Evolutionary conservation across 2,888 invertebrate genomes (phyloP).

Genomic region (Melipona bicolor): DNA sequence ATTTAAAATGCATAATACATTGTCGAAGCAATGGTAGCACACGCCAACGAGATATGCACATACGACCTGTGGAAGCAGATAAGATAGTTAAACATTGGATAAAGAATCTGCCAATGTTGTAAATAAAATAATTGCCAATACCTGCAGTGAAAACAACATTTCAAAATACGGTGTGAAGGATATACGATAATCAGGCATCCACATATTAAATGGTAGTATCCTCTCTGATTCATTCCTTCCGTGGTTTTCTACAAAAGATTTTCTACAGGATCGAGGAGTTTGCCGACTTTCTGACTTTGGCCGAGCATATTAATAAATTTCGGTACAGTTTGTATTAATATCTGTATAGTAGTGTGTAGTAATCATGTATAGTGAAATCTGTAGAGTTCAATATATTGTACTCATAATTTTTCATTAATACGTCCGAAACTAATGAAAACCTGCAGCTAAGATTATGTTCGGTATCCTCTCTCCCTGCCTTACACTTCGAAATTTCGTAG

Average conservation of each 20-base stretch:
- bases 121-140: not conserved
- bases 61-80: not conserved
- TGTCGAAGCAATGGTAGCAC: conserved; percentile 40
- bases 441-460: too few relatives aligned
- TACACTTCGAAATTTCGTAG: too few relatives aligned
- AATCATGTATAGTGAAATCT: too few relatives aligned
- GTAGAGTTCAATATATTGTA: too few relatives aligned
- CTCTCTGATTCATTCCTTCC: conserved; percentile 67
- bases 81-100: not conserved
- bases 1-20: conserved; percentile 31
- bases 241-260: conserved; percentile 6
- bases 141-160: not conserved
- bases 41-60: not conserved
- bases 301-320: too few relatives aligned
- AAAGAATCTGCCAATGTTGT: not conserved
- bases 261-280: not conserved
- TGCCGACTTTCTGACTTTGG: too few relatives aligned
- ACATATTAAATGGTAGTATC: conserved; percentile 69
- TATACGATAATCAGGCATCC: conserved; percentile 57
- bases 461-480: too few relatives aligned
- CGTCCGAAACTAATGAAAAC: too few relatives aligned
- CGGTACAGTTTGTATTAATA: too few relatives aligned
- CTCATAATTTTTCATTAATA: too few relatives aligned
- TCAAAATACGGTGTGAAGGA: conserved; percentile 26
- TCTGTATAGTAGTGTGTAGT: too few relatives aligned